A percentile compares a stretch with the other conserved stretches of the same genome.
Conservation (phyloP, 2,113 vertebrate genomes). For the Panthera leo region DNA sequence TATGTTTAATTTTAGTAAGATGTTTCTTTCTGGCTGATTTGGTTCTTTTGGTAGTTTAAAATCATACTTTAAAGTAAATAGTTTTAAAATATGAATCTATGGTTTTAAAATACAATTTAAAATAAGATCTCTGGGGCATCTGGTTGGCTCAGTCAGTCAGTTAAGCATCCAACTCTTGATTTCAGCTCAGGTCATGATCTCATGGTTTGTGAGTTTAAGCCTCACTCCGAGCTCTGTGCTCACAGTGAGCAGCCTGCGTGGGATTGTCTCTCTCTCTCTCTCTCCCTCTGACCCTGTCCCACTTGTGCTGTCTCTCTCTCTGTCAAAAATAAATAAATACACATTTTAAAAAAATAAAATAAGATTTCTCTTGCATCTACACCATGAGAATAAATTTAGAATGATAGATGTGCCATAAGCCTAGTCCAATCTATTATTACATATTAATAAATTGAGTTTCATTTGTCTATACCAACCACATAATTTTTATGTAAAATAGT, state of each 20-base stretch:
- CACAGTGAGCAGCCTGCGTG: too few species aligned
- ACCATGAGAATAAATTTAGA: background rate
- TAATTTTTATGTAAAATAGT: background rate
- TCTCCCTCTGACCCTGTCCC: too few species aligned
- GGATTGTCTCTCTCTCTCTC: too few species aligned
- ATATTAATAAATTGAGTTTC: background rate
- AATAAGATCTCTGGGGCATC: background rate
- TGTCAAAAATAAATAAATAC: too few species aligned
- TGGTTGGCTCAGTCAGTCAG: too few species aligned
- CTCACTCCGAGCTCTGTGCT: too few species aligned
- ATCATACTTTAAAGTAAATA: background rate
- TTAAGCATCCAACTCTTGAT: too few species aligned
- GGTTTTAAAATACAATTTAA: background rate
- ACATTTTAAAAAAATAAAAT: background rate
- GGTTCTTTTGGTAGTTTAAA: background rate
- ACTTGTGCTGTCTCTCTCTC: too few species aligned
- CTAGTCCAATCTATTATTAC: background rate
- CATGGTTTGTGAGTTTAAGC: too few species aligned
- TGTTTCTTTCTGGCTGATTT: background rate
- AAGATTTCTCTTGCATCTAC: background rate
- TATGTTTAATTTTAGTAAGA: conserved; percentile 18
- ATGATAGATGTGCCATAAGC: background rate
- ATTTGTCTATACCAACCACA: background rate
- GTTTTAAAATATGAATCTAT: background rate
- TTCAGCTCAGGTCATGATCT: too few species aligned